Percentiles rank a stretch among this genome's conserved stretches.
Evolutionary conservation across 2,113 vertebrate genomes (phyloP).

Genomic region (Girardinichthys multiradiatus): DNA sequence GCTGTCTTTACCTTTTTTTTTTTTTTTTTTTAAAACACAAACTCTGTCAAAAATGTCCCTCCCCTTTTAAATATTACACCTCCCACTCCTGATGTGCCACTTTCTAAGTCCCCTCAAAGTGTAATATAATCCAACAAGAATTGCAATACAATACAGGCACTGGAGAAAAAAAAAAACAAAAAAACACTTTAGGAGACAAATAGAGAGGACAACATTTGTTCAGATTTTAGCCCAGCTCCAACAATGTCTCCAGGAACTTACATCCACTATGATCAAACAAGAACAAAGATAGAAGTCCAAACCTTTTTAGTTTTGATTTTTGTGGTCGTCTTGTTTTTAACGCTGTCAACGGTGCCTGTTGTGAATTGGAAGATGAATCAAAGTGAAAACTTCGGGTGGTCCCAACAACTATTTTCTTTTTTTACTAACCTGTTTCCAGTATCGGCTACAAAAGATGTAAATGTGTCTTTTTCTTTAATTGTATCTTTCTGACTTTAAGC

Average conservation of each 20-base stretch:
- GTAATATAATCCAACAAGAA: conserved; percentile 89
- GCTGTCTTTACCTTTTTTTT: conserved; percentile 70
- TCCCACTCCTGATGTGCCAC: conserved; percentile 36
- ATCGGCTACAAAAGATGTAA: conserved; percentile 35
- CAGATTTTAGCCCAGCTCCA: conserved; percentile 67
- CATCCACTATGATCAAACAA: conserved; percentile 82
- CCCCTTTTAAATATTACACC: conserved; percentile 73
- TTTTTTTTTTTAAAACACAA: conserved; percentile 73
- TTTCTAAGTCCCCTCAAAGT: conserved; percentile 64
- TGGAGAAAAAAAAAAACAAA: conserved; percentile 86
- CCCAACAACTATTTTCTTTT: conserved; percentile 12
- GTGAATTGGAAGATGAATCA: conserved; percentile 40
- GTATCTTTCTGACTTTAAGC: neutral
- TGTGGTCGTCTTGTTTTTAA: conserved; percentile 49
- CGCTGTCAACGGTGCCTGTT: conserved; percentile 46
- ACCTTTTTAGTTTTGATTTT: conserved; percentile 61
- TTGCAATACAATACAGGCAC: conserved; percentile 93
- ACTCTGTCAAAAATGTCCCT: conserved; percentile 76
- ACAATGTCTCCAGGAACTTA: conserved; percentile 72
- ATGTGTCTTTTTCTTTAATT: conserved; percentile 17
- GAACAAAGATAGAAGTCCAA: conserved; percentile 82
- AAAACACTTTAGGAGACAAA: conserved; percentile 83
- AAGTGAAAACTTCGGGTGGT: conserved; percentile 30
- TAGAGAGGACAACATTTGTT: conserved; percentile 59
- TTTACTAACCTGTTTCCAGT: conserved; percentile 41